phyloP scores from a whole-genome alignment of 2,888 invertebrate species.

The Acrobeloides nanus region DNA sequence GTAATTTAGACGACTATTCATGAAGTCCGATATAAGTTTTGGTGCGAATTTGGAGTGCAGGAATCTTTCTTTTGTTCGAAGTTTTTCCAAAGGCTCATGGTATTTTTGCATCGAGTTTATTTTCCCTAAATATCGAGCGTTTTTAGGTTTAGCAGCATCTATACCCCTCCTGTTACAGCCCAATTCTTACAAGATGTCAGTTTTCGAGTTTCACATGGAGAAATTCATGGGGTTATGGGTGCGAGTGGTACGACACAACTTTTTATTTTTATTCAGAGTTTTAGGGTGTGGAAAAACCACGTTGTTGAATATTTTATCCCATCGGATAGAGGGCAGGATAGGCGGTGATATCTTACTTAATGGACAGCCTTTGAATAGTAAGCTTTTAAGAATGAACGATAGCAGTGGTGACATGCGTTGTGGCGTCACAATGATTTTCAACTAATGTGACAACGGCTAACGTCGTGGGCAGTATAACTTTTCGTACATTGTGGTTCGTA shows the following conservation, averaged over 20 bases:
- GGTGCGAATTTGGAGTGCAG: slow-evolving; percentile 30
- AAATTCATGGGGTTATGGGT: slow-evolving; percentile 83
- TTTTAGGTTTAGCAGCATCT: slow-evolving; percentile 35
- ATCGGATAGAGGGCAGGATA: slow-evolving; percentile 68
- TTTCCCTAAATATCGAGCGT: background rate
- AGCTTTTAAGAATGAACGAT: slow-evolving; percentile 36
- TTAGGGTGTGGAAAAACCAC: slow-evolving; percentile 87
- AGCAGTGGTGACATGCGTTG: too few relatives aligned
- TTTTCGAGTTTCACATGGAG: slow-evolving; percentile 80
- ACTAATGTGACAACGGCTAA: too few relatives aligned
- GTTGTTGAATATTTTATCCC: slow-evolving; percentile 76
- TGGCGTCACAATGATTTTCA: too few relatives aligned
- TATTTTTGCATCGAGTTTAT: slow-evolving; percentile 14
- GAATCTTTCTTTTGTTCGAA: slow-evolving; percentile 41
- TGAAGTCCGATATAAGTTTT: too few relatives aligned
- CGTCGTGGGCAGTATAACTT: too few relatives aligned
- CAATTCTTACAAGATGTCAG: slow-evolving; percentile 81
- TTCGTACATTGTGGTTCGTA: too few relatives aligned
- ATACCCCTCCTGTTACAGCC: slow-evolving; percentile 46
- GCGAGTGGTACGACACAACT: slow-evolving; percentile 80
- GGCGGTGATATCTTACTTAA: slow-evolving; percentile 82
- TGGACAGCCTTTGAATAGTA: slow-evolving; percentile 71
- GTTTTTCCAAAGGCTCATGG: slow-evolving; percentile 30
- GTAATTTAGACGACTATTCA: too few relatives aligned
- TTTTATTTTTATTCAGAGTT: too few relatives aligned